Evolutionary conservation across 2,888 invertebrate genomes (phyloP).

Genomic region (Andrena bicolor): DNA sequence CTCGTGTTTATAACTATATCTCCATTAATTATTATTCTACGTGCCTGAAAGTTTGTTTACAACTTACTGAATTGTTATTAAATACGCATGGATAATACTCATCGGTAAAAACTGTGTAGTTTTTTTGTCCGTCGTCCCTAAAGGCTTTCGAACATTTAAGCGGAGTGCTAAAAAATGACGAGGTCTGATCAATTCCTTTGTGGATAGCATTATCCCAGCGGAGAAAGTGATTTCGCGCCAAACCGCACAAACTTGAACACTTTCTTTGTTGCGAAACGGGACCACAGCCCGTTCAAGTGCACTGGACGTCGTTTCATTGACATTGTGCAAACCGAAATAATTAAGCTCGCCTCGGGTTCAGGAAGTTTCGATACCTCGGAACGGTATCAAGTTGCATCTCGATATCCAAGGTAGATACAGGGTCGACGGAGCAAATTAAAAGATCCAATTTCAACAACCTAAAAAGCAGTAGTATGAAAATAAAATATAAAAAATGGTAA

Average conservation of each 20-base stretch:
- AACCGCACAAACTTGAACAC: conserved; percentile 36
- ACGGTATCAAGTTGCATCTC: conserved; percentile 23
- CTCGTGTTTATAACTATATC: no score
- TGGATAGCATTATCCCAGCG: not conserved
- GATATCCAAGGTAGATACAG: not conserved
- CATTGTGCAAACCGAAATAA: conserved; percentile 19
- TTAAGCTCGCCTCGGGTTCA: conserved; percentile 19
- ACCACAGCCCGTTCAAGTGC: conserved; percentile 1
- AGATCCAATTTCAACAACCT: no score
- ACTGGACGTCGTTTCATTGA: not conserved
- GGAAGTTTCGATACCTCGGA: conserved; percentile 37
- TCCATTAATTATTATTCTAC: no score
- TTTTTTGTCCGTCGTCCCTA: no score
- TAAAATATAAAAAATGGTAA: no score
- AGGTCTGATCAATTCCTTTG: not conserved
- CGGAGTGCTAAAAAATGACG: not conserved
- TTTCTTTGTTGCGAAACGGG: conserved; percentile 38
- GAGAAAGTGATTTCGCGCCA: conserved; percentile 40
- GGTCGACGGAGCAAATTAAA: no score
- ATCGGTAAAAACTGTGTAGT: no score
- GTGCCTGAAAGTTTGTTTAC: no score
- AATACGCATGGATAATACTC: no score
- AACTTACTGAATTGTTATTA: no score
- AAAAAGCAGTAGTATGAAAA: no score
- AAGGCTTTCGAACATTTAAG: no score